Evolutionary conservation across 2,113 vertebrate genomes (phyloP), one percentile per base, ranked within the genome.

Genomic region (Okapia johnstoni): DNA sequence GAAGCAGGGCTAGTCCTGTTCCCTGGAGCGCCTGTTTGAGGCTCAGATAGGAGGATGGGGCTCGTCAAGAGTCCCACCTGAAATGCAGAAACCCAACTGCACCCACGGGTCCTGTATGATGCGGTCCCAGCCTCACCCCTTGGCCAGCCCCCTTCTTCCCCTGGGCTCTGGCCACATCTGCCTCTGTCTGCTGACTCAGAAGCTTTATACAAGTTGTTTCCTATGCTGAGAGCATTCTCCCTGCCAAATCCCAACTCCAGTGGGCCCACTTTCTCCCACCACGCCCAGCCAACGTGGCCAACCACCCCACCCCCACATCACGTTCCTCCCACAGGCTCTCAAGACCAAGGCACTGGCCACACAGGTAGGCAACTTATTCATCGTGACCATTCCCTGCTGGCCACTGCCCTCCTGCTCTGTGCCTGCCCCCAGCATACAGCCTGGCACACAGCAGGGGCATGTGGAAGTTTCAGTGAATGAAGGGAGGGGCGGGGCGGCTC

Each of bases 261-360:
- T 9, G 40, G 40, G 21, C 23, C 16, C 0, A 0, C 36, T 16
- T 23, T 10, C 66, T 66, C 46, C 36, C 0, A 3, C 26, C 21
- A 30, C 7, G 15, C 43, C 48, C 1, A 5, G 5, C 9, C 85
- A 91, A 76, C 55, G 1, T 0, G 16, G 25, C 14, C 5, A 2
- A 10, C 40, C 7, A 2, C 12, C 46, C 17, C 2, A 5, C 30
- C 17, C 58, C 48, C 5, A 5, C 30, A 21, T 2, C 12, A 2
- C 5, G 33, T 5, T 12, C 88, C 40, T n/a, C 9, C 46, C 83
- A 2, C 2, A 4, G 79, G 77, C 43, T 60, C 76, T 28, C 66
- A 23, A n/a, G 80, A 19, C 55, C 57, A 25, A 3, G 12, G 55
- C n/a, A 9, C 13, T 1, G 30, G 26, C 14, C 26, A 3, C 76